These are phyloP conservation scores for Ptychochromis oligacanthus DNA, from an alignment of 2,113 vertebrate species.

Conservation along the genomic window DNA sequence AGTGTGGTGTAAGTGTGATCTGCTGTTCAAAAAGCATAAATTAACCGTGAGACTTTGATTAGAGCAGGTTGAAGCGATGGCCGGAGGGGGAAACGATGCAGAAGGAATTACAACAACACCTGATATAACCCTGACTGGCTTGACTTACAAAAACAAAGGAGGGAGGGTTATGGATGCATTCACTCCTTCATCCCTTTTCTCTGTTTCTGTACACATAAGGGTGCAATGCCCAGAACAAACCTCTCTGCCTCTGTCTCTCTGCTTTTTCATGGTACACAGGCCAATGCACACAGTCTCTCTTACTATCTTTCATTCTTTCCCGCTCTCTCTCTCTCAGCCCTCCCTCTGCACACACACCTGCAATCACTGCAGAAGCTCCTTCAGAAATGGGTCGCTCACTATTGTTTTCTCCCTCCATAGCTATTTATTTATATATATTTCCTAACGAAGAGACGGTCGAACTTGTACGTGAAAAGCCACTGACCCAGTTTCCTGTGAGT, in stretches of 20 bases:
- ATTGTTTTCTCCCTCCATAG: constrained; percentile 25
- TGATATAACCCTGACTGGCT: constrained; percentile 35
- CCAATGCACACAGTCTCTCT: constrained; percentile 13
- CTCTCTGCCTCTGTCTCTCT: constrained; percentile 1
- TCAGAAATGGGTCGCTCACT: constrained; percentile 50
- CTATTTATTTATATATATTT: constrained; percentile 26
- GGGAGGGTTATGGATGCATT: neutral
- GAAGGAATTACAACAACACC: constrained; percentile 40
- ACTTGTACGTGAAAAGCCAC: constrained; percentile 37
- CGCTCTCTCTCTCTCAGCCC: neutral
- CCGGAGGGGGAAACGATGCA: constrained; percentile 27
- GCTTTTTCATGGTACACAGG: constrained; percentile 15
- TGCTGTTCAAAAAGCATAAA: constrained; percentile 18
- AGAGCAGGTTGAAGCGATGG: constrained; percentile 26
- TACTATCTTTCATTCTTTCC: neutral
- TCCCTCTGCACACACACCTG: constrained; percentile 35
- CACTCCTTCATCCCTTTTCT: neutral
- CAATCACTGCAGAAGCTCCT: constrained; percentile 26
- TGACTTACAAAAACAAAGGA: neutral
- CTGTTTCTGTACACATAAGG: constrained; percentile 5
- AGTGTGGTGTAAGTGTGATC: neutral
- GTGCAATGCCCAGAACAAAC: constrained; percentile 6
- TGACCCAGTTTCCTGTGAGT: constrained; percentile 54
- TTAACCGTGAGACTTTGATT: constrained; percentile 35
- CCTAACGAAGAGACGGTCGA: constrained; percentile 46